Percentiles rank a stretch among this genome's conserved stretches.
Conservation (phyloP, 2,888 invertebrate species). For the Drosophila nr. perissopoda region DNA sequence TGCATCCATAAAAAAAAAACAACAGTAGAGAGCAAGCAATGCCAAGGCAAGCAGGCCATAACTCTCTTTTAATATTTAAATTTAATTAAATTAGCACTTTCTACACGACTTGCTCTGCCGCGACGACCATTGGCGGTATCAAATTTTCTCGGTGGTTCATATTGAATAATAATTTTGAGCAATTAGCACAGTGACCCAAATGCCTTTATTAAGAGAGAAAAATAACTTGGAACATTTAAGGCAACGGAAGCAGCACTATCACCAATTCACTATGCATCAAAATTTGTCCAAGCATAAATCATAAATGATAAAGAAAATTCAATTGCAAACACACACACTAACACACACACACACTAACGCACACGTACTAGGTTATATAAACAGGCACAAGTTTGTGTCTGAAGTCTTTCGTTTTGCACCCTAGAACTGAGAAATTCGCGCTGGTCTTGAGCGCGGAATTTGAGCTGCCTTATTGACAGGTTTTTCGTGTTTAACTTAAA, state of each 20-base stretch:
- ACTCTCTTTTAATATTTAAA: constrained; percentile 61
- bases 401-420: constrained; percentile 59
- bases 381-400: constrained; percentile 56
- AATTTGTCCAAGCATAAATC: constrained; percentile 1
- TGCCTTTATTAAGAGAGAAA: constrained; percentile 52
- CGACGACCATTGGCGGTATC: constrained; percentile 13
- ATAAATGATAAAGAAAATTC: constrained; percentile 8
- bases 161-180: constrained; percentile 76
- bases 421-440: constrained; percentile 26
- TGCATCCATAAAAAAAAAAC: background rate
- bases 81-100: constrained; percentile 77
- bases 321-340: background rate
- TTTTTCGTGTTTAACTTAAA: constrained; percentile 50
- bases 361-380: constrained; percentile 13
- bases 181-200: constrained; percentile 74
- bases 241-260: constrained; percentile 13
- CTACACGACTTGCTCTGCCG: constrained; percentile 50
- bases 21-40: constrained; percentile 28
- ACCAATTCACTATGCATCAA: constrained; percentile 8
- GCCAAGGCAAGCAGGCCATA: constrained; percentile 33
- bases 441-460: constrained; percentile 21
- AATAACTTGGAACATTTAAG: background rate
- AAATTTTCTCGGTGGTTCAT: constrained; percentile 36
- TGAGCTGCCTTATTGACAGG: constrained; percentile 37
- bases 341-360: background rate